A percentile compares a stretch with the other conserved stretches of the same genome.
Evolutionary conservation across 2,888 invertebrate genomes (phyloP).

Genomic region (Andricus quercusramuli): DNA sequence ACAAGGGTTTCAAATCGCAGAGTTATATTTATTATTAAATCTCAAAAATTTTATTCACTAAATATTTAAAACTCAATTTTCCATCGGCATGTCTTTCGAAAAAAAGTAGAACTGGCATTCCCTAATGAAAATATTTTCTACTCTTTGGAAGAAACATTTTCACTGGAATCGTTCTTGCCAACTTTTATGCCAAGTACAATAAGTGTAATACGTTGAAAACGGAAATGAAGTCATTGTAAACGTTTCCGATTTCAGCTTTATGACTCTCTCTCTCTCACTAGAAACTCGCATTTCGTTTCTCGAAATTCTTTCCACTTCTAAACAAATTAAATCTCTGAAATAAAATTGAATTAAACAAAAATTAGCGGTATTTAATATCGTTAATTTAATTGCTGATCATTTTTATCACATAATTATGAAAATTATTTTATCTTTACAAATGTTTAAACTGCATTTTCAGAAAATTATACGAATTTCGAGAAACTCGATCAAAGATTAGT

Average conservation of each 20-base stretch:
- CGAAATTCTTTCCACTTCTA: not conserved
- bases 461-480: not conserved
- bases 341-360: not conserved
- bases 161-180: not conserved
- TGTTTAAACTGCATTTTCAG: not conserved
- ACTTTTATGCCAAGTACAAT: not conserved
- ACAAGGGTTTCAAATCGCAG: not conserved
- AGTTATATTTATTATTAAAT: slow-evolving; percentile 16
- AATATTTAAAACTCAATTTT: not conserved
- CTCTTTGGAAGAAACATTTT: not conserved
- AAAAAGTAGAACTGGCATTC: not conserved
- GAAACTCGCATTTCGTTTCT: not conserved
- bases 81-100: not conserved
- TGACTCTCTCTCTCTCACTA: not conserved
- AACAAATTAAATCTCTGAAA: slow-evolving; percentile 3
- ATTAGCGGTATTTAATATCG: too few relatives aligned
- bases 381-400: too few relatives aligned
- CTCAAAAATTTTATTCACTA: not conserved
- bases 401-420: too few relatives aligned
- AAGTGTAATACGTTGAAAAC: not conserved
- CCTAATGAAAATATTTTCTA: not conserved
- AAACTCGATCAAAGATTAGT: not conserved
- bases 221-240: not conserved
- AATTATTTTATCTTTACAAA: not conserved
- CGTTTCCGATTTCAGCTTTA: slow-evolving; percentile 1